These are phyloP conservation scores for Pseudomyrmex cubaensis DNA, from an alignment of 1,140 invertebrate genomes.

Conservation along the genomic window DNA sequence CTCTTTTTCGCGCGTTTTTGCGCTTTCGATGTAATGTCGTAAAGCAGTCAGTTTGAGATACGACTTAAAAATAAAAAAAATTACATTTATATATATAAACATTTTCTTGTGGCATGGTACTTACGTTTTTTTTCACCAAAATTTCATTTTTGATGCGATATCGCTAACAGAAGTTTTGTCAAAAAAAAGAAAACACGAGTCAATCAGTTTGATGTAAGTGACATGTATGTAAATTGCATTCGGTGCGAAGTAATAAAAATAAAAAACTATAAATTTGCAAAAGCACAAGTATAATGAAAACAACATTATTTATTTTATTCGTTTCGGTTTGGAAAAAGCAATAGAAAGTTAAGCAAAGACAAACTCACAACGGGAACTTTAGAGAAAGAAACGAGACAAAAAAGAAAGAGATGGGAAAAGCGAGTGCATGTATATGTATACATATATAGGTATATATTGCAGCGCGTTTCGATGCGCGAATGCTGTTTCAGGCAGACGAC, in stretches of 20 bases:
- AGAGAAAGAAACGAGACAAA: constrained; percentile 37
- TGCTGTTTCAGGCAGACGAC: constrained; percentile 68
- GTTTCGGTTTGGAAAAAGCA: no score
- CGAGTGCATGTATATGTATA: constrained; percentile 34
- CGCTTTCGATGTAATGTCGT: constrained; percentile 19
- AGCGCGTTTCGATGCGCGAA: constrained; percentile 36
- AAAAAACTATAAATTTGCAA: not conserved
- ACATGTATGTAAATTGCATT: no score
- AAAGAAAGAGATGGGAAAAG: constrained; percentile 9
- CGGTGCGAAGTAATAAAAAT: no score
- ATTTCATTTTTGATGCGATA: not conserved
- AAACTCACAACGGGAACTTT: constrained; percentile 21
- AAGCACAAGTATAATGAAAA: not conserved
- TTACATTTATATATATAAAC: not conserved
- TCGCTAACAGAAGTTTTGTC: not conserved
- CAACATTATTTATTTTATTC: no score
- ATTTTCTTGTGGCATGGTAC: not conserved
- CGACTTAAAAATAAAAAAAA: not conserved
- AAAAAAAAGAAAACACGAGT: not conserved
- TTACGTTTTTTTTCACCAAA: not conserved
- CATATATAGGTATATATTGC: constrained; percentile 4
- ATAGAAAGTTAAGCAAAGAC: constrained; percentile 28
- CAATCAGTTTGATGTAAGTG: no score
- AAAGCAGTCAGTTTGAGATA: constrained; percentile 8
- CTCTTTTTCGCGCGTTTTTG: not conserved